These are phyloP conservation scores for Octodonta nipae DNA, from an alignment of 2,888 invertebrate species.

Conservation along the genomic window DNA sequence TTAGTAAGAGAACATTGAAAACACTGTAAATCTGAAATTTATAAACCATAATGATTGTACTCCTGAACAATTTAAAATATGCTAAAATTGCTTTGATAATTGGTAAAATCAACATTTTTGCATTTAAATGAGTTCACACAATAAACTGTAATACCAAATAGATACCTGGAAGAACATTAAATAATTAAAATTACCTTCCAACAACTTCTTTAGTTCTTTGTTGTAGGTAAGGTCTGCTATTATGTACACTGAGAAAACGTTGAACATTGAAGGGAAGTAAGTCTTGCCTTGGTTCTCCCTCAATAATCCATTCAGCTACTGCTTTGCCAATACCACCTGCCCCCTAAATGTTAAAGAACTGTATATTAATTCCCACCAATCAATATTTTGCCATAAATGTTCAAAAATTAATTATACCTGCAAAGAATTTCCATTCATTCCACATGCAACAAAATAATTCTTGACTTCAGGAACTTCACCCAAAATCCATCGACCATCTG, in stretches of 20 bases:
- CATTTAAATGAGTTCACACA: too few relatives aligned
- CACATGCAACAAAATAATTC: slow-evolving; percentile 61
- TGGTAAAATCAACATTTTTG: too few relatives aligned
- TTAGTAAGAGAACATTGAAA: too few relatives aligned
- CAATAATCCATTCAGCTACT: slow-evolving; percentile 54
- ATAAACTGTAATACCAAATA: too few relatives aligned
- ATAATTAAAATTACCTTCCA: slow-evolving; percentile 35
- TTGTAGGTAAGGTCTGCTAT: slow-evolving; percentile 46
- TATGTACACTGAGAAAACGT: slow-evolving; percentile 51
- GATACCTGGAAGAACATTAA: too few relatives aligned
- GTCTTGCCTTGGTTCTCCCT: slow-evolving; percentile 48
- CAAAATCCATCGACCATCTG: slow-evolving; percentile 55
- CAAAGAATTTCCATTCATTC: slow-evolving; percentile 56
- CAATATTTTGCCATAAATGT: not conserved
- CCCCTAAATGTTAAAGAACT: slow-evolving; percentile 29
- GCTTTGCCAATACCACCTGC: slow-evolving; percentile 57
- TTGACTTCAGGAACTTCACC: slow-evolving; percentile 54
- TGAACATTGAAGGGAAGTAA: slow-evolving; percentile 51
- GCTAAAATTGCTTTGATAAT: too few relatives aligned
- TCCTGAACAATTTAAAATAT: too few relatives aligned
- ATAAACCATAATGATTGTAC: too few relatives aligned
- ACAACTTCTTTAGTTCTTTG: slow-evolving; percentile 53
- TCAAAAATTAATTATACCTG: slow-evolving; percentile 27
- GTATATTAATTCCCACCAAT: too few relatives aligned
- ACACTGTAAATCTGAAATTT: too few relatives aligned